phyloP scores from a whole-genome alignment of 1,140 invertebrate species.

The Cephus cinctus region DNA sequence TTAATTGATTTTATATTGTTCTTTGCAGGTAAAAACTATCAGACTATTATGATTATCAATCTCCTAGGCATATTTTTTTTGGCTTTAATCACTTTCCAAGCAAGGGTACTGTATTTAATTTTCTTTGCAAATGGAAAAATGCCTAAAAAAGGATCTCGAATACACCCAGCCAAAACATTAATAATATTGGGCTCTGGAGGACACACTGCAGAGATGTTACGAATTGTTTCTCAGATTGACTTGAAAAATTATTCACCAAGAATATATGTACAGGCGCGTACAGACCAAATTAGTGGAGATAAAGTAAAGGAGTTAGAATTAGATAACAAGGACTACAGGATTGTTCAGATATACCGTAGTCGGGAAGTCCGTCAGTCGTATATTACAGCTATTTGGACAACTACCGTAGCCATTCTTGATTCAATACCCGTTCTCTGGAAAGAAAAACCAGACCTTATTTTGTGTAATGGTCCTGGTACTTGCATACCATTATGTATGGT shows the following conservation, averaged over 20 bases:
- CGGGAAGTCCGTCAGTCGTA: constrained; percentile 87
- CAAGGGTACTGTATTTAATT: constrained; percentile 33
- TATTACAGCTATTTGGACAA: constrained; percentile 75
- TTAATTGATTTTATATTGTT: too few relatives aligned
- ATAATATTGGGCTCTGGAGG: constrained; percentile 67
- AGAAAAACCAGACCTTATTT: constrained; percentile 72
- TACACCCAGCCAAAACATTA: constrained; percentile 44
- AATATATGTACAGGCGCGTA: constrained; percentile 77
- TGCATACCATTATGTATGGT: constrained; percentile 85
- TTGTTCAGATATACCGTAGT: constrained; percentile 75
- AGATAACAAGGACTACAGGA: constrained; percentile 49
- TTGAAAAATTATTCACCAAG: constrained; percentile 64
- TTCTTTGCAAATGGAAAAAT: constrained; percentile 21
- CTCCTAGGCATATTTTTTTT: too few relatives aligned
- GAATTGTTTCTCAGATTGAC: constrained; percentile 65
- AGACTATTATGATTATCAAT: too few relatives aligned
- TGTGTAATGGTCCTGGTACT: constrained; percentile 95
- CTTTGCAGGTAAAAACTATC: too few relatives aligned
- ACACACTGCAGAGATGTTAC: constrained; percentile 88
- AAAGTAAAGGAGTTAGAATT: constrained; percentile 64
- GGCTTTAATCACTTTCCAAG: constrained; percentile 9
- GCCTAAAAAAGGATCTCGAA: constrained; percentile 5
- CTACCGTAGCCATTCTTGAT: constrained; percentile 67
- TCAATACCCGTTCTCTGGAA: constrained; percentile 71
- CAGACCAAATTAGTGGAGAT: constrained; percentile 71